Evolutionary conservation across 2,888 invertebrate species (phyloP), one percentile per base, ranked within the genome.

Genomic region (Scaptodrosophila latifasciaeformis): DNA sequence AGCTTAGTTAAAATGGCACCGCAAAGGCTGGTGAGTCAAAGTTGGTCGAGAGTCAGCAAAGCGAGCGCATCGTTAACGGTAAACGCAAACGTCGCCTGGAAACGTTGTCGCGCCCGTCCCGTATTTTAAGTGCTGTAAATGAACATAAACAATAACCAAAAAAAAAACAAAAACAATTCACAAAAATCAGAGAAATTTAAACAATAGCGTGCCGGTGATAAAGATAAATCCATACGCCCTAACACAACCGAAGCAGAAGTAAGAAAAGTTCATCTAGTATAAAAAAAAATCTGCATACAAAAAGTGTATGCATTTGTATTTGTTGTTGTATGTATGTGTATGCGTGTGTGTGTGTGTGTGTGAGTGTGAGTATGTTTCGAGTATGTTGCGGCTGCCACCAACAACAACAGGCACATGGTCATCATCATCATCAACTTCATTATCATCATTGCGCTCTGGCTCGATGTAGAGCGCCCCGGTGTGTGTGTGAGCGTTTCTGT

Each of bases 31-130:
- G n/a, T n/a, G n/a, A n/a, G 19, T 45, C 15, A 37, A n/a, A n/a
- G 54, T 62, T 55, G 49, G 51, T 62, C 43, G 51, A 51, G 49
- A 49, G 48, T 50, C 54, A 55, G 54, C 55, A 49, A 54, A 62
- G 54, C 31, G 52, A 49, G 37, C 34, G 13, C 21, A 42, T 10
- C n/a, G n/a, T 31, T 9, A 27, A 18, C 3, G 18, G 21, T 42
- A 17, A 30, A 27, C 2, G 2, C 10, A n/a, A 18, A n/a, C 40
- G 21, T 40, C 40, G 24, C 7, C 24, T n/a, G 24, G 3, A 5
- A 7, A 5, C 24, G 24, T 24, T 7, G 24, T 24, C 24, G 24
- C 24, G 3, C 4, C 24, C 24, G 24, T 24, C 24, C 15, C 37
- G 17, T 15, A 15, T 34, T 46, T 46, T 31, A n/a, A 24, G 47